These are phyloP conservation scores for Albula goreensis DNA, from an alignment of 2,113 vertebrate genomes.

Conservation along the genomic window DNA sequence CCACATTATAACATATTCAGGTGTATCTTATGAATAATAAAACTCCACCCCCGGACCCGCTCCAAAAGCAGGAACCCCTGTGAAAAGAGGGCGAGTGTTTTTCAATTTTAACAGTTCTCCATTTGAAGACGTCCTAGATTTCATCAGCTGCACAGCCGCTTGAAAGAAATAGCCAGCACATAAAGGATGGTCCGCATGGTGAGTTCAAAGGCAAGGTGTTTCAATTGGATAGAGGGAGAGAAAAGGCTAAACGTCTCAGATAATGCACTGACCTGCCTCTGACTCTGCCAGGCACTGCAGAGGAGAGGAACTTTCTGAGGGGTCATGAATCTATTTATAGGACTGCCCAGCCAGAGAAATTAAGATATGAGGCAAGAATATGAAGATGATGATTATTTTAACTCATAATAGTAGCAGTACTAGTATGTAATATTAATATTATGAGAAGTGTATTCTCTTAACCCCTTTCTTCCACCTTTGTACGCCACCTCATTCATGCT, in stretches of 20 bases:
- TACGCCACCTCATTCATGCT: no score
- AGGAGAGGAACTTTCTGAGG: not conserved
- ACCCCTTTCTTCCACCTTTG: no score
- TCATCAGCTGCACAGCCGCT: not conserved
- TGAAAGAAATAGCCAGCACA: not conserved
- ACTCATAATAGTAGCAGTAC: not conserved
- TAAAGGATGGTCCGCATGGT: not conserved
- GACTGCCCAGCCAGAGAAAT: not conserved
- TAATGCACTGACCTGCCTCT: not conserved
- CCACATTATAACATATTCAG: not conserved
- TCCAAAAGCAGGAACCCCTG: not conserved
- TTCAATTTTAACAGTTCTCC: not conserved
- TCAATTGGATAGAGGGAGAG: not conserved
- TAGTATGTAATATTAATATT: not conserved
- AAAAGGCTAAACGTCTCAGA: not conserved
- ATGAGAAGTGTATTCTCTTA: no score
- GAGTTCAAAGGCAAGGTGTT: slow-evolving; percentile 11
- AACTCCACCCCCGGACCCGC: not conserved
- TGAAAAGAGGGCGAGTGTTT: not conserved
- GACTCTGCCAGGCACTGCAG: no score
- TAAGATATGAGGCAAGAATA: not conserved
- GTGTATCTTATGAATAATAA: not conserved
- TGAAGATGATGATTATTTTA: not conserved
- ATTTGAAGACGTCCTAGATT: not conserved
- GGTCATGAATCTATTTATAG: not conserved